These are phyloP conservation scores for Steinernema hermaphroditum DNA, from an alignment of 2,888 invertebrate species.

Conservation along the genomic window DNA sequence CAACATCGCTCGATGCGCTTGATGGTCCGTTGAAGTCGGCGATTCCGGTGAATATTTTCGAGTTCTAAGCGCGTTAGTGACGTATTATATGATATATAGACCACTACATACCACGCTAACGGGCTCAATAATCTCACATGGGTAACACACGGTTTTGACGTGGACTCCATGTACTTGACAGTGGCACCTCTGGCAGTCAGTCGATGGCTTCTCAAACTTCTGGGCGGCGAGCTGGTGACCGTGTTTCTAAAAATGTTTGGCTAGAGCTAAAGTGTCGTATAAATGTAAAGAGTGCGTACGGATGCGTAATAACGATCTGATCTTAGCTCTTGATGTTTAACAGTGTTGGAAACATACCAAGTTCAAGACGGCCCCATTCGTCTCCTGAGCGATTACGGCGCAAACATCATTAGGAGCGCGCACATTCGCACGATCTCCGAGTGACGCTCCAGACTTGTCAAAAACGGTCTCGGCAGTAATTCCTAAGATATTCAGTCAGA, in stretches of 20 bases:
- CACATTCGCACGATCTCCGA: constrained; percentile 70
- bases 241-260: neutral
- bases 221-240: neutral
- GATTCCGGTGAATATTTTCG: neutral
- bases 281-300: too few relatives aligned
- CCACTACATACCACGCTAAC: constrained; percentile 32
- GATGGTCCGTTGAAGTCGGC: neutral
- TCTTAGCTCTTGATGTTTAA: neutral
- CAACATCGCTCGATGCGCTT: too few relatives aligned
- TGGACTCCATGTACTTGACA: constrained; percentile 3
- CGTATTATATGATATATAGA: neutral
- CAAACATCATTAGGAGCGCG: constrained; percentile 79
- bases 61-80: neutral
- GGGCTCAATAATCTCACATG: constrained; percentile 36
- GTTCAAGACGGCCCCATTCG: constrained; percentile 74
- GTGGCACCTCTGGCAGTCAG: constrained; percentile 37
- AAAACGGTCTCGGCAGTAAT: constrained; percentile 34
- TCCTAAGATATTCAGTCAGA: constrained; percentile 7
- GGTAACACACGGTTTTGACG: constrained; percentile 35
- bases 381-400: constrained; percentile 80
- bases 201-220: constrained; percentile 1
- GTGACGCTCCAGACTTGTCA: neutral
- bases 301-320: too few relatives aligned
- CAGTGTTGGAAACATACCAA: neutral
- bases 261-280: too few relatives aligned